Evolutionary conservation across 2,888 invertebrate species (phyloP), one percentile per base, ranked within the genome.

Genomic region (Coelogynopora nodosa): DNA sequence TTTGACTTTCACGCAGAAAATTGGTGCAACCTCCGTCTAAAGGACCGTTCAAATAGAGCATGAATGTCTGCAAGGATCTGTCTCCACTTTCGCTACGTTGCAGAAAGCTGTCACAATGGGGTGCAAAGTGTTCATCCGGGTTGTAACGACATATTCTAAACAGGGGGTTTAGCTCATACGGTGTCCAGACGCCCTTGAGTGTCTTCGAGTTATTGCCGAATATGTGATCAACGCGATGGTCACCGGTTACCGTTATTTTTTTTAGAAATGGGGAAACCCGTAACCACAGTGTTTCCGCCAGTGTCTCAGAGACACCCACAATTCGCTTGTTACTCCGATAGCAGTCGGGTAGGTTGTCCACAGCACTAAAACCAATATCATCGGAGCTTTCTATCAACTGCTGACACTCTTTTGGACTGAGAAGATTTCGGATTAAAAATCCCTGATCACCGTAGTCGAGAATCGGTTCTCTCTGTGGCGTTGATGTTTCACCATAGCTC

Each of bases 111-210:
- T 91, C 91, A 89, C 90, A 90, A 88, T 91, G 90, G 0, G 91
- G 91, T 0, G 90, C 90, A 88, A 91, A 91, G 86, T 91, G 91
- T 0, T 90, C 90, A 18, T 90, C 90, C 27, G 90, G 90, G 1
- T 88, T 29, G 85, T 91, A 91, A 0, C 90, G 88, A 86, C 90
- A 90, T 5, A 91, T 88, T 31, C 90, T 87, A 81, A 90, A 90
- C 27, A 90, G 82, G 90, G 90, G 88, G 84, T 91, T 91, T 0
- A 91, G 84, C 23, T 89, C 89, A 0, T 86, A n/a, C 10, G 90
- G 90, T 82, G 87, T 86, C 91, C 91, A 91, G 30, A 85, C 89
- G 1, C 91, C 91, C 84, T 89, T 89, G 87, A 91, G 88, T 1
- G 90, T 26, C 31, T 27, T 29, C 23, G 84, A 30, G 26, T 26